Evolutionary conservation across 1,140 invertebrate species (phyloP), one percentile per base, ranked within the genome.

Genomic region (Ceratina japonica): DNA sequence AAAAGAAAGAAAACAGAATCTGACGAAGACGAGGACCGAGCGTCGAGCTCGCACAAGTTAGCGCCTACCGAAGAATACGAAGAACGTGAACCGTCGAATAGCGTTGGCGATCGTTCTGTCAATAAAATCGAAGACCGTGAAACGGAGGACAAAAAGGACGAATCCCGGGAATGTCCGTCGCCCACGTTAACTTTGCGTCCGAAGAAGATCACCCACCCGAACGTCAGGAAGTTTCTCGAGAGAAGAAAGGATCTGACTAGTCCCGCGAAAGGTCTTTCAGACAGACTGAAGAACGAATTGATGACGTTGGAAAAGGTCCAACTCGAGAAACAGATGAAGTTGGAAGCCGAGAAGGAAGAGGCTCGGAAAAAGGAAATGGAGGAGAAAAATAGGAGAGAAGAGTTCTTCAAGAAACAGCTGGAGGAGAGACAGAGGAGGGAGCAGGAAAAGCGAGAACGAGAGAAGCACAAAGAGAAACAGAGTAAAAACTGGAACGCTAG

Each of bases 1-100:
- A 89, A 87, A 72, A 89, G 86, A 83, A 84, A 80, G 56, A 88
- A 82, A 82, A 68, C 7, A 61, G 75, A 75, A 20, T 31, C 44
- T 24, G 15, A 68, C 10, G 52, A 63, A 49, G 63, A 69, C 15
- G 51, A 22, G n/a, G 61, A 24, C 52, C 81, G 44, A 27, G n/a
- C 24, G 24, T 51, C 49, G 3, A 8, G 44, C 58, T 72, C 56
- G 13, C 31, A 52, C n/a, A 49, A 74, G 56, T 20, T 44, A 22
- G 3, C n/a, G 37, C 16, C 12, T 31, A n/a, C 22, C 24, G 49
- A 8, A 62, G 5, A 3, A 54, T 63, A 20, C 44, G 71, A 86
- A 64, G 62, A 61, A 65, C 8, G 37, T 59, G 56, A 75, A 76
- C 16, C 64, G 54, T 72, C 2, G 18, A 51, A 58, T 13, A 64